Percentiles rank a stretch among this genome's conserved stretches.
Evolutionary conservation across 2,113 vertebrate species (phyloP).

Genomic region (Halcyon senegalensis): DNA sequence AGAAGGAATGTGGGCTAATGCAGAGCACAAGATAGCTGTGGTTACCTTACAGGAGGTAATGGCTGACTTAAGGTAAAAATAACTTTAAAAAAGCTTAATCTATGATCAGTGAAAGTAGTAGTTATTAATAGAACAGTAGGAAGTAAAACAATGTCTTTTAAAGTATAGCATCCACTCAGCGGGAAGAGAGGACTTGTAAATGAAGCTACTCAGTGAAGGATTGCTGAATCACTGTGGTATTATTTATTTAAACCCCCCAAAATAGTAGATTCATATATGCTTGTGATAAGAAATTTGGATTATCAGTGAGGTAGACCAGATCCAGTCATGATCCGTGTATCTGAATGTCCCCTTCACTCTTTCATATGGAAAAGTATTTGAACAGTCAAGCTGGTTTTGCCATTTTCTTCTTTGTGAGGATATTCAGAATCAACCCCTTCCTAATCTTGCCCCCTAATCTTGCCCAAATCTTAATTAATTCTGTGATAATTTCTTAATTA

Average conservation of each 20-base stretch:
- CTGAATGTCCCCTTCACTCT: background rate
- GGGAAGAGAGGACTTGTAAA: background rate
- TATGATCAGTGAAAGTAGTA: background rate
- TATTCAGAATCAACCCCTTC: background rate
- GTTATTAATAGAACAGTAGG: slow-evolving; percentile 16
- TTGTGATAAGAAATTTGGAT: background rate
- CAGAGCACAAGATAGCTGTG: background rate
- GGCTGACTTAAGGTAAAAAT: background rate
- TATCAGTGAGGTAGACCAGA: background rate
- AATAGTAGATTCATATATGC: background rate
- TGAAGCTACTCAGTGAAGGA: background rate
- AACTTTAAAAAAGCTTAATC: background rate
- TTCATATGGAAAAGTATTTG: background rate
- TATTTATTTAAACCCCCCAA: background rate
- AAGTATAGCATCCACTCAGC: background rate
- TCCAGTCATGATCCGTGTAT: background rate
- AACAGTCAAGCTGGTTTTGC: background rate
- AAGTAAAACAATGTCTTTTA: slow-evolving; percentile 1
- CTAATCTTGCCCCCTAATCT: background rate
- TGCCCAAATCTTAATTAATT: background rate
- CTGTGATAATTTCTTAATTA: background rate
- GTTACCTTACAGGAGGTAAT: background rate
- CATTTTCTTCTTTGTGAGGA: background rate
- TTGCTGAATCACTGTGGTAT: background rate
- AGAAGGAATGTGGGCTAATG: background rate